These are phyloP conservation scores for Coecobrya sp. DNA, from an alignment of 2,888 invertebrate species.

Conservation along the genomic window DNA sequence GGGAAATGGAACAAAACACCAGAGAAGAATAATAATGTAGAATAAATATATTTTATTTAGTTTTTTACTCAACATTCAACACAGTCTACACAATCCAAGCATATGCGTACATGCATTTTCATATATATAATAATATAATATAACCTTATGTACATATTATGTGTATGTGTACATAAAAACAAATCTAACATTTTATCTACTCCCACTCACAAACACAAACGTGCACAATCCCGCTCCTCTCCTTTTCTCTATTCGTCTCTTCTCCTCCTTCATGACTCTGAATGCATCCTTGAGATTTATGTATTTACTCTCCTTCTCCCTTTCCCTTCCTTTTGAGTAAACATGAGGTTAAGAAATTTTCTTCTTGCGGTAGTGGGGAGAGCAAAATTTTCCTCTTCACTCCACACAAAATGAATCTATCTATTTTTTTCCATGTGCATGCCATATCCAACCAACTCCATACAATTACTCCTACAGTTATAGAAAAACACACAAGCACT, in stretches of 20 bases:
- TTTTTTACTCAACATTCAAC: conserved; percentile 42
- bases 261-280: conserved; percentile 65
- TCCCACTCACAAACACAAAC: conserved; percentile 45
- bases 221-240: conserved; percentile 17
- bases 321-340: conserved; percentile 41
- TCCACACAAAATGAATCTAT: conserved; percentile 69
- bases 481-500: neutral
- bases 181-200: conserved; percentile 43
- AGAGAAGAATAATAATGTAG: conserved; percentile 75
- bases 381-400: conserved; percentile 65
- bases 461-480: conserved; percentile 24
- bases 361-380: conserved; percentile 44
- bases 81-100: neutral
- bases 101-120: neutral
- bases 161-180: neutral
- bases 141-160: neutral
- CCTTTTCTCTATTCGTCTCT: conserved; percentile 11
- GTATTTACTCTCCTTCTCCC: conserved; percentile 56
- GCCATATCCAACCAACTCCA: conserved; percentile 7
- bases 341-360: conserved; percentile 69
- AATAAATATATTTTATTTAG: conserved; percentile 64
- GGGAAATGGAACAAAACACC: conserved; percentile 69
- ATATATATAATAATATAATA: neutral
- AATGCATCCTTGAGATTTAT: conserved; percentile 71
- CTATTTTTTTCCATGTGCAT: neutral